Percentiles rank a stretch among this genome's conserved stretches.
Evolutionary conservation across 2,113 vertebrate genomes (phyloP).

Genomic region (Columbina picui): DNA sequence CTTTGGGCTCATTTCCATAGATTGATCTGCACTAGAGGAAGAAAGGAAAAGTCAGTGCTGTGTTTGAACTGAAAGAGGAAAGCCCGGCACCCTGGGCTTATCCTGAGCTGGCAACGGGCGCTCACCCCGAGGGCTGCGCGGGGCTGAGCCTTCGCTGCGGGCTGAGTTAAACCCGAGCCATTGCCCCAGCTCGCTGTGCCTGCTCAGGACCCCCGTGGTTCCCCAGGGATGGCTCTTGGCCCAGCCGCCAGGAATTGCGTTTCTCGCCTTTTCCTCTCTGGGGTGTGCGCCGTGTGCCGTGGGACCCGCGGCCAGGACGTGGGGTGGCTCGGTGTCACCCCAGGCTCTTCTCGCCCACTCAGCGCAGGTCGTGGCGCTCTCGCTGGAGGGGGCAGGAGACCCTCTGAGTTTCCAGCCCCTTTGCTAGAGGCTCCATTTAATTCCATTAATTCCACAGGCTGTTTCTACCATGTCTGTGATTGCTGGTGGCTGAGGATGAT

Average conservation of each 20-base stretch:
- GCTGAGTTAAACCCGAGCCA: not conserved
- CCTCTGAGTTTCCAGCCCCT: not conserved
- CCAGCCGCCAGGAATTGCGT: rapidly evolving
- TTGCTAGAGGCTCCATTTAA: not conserved
- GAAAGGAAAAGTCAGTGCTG: not conserved
- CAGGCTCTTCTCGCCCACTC: rapidly evolving
- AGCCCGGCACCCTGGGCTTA: not conserved
- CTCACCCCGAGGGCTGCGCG: not conserved
- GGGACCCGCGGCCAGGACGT: not conserved
- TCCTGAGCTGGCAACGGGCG: not conserved
- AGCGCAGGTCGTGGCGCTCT: rapidly evolving
- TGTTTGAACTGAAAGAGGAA: not conserved
- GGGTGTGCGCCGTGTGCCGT: rapidly evolving
- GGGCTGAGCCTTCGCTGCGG: not conserved
- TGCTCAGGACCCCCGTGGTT: rapidly evolving
- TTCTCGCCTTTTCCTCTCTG: not conserved
- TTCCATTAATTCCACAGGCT: not conserved
- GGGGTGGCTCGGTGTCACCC: not conserved
- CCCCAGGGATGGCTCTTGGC: not conserved
- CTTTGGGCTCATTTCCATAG: constrained; percentile 13
- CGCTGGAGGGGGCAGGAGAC: not conserved
- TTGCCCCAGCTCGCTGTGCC: not conserved
- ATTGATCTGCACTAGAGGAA: not conserved
- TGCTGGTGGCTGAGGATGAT: not conserved
- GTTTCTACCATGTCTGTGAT: not conserved